Conservation (phyloP, 2,888 invertebrate species). For the Drosophila affinis region DNA sequence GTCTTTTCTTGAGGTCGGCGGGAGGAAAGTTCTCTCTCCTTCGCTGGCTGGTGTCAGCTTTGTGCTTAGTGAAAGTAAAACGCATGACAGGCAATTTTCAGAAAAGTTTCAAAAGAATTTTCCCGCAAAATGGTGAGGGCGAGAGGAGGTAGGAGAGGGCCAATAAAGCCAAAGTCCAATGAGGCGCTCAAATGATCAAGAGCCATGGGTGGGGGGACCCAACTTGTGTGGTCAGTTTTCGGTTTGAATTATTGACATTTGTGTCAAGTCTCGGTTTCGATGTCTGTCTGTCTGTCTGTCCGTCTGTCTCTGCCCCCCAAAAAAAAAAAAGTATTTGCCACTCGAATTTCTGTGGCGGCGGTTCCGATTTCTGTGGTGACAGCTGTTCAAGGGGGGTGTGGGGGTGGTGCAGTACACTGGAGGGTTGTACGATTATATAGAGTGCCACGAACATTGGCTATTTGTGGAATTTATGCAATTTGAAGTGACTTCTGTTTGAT, state of each 20-base stretch:
- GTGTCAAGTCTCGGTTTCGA: conserved; percentile 51
- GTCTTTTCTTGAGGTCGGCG: neutral
- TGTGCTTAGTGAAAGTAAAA: conserved; percentile 60
- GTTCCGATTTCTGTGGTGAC: conserved; percentile 53
- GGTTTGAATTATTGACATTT: conserved; percentile 72
- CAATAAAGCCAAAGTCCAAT: conserved; percentile 63
- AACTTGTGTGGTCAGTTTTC: conserved; percentile 62
- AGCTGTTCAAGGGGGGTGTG: conserved; percentile 13
- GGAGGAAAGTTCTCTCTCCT: conserved; percentile 9
- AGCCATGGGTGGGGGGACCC: conserved; percentile 31
- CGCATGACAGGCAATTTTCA: conserved; percentile 76
- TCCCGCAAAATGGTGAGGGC: conserved; percentile 59
- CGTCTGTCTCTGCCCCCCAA: neutral
- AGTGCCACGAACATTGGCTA: conserved; percentile 37
- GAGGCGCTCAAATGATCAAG: conserved; percentile 71
- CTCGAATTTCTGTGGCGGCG: conserved; percentile 70
- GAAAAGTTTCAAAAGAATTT: conserved; percentile 47
- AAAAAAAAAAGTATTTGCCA: conserved; percentile 56
- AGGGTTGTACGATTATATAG: conserved; percentile 34
- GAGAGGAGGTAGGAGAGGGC: conserved; percentile 6
- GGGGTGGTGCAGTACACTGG: conserved; percentile 22
- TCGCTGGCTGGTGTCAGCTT: conserved; percentile 17
- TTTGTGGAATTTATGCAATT: conserved; percentile 63
- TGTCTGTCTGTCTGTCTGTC: neutral
- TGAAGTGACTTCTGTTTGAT: conserved; percentile 40